Evolutionary conservation across 2,797 vertebrate species (phyloP).

Genomic region (Rhinatrema bivittatum): DNA sequence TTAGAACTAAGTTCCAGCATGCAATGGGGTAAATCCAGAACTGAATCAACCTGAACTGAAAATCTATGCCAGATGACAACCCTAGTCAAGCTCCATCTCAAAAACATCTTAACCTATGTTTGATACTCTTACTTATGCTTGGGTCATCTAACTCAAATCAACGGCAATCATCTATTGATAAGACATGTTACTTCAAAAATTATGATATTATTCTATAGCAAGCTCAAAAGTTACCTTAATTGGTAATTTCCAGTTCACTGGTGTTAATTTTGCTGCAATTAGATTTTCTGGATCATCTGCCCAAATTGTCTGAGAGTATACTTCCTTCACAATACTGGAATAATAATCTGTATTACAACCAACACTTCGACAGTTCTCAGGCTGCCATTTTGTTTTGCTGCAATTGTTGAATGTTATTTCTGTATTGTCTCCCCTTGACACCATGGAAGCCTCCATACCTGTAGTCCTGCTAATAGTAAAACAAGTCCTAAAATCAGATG

Average conservation of each 20-base stretch:
- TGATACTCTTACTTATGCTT: no score
- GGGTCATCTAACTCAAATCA: no score
- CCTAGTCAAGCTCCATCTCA: no score
- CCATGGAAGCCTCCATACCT: conserved; percentile 5
- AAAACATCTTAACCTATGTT: no score
- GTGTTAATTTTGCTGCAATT: background rate
- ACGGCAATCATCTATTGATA: no score
- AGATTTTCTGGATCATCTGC: background rate
- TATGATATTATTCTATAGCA: background rate
- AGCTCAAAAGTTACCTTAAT: conserved; percentile 32
- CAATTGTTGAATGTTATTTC: conserved; percentile 29
- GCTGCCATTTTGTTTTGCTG: background rate
- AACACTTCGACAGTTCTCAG: background rate
- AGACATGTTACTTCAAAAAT: no score
- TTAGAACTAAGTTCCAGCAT: no score
- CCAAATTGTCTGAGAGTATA: fast-evolving
- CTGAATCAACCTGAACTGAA: no score
- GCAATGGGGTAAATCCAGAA: no score
- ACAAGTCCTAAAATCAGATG: conserved; percentile 32
- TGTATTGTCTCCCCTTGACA: conserved; percentile 35
- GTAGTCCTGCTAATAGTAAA: conserved; percentile 34
- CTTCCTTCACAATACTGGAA: fast-evolving
- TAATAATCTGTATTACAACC: conserved; percentile 33
- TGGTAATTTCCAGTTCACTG: conserved; percentile 1
- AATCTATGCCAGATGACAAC: no score